Evolutionary conservation across 2,113 vertebrate genomes (phyloP).

Genomic region (Dicrurus megarhynchus): DNA sequence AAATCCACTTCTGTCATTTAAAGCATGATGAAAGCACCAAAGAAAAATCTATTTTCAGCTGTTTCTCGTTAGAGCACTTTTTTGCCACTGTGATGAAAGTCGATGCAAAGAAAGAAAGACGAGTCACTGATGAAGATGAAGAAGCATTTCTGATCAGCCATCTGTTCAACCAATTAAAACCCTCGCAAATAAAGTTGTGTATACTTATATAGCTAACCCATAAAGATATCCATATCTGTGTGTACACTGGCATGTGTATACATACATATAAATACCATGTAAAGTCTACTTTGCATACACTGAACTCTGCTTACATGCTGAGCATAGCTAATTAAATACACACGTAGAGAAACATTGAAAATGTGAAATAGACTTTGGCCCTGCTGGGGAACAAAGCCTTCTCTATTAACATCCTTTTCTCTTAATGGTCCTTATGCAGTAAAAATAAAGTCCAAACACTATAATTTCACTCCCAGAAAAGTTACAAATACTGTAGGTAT

Average conservation of each 20-base stretch:
- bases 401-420: constrained; percentile 61
- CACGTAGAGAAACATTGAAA: not conserved
- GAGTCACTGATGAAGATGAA: constrained; percentile 72
- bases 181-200: constrained; percentile 14
- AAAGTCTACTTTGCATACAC: not conserved
- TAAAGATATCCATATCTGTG: constrained; percentile 30
- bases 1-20: constrained; percentile 73
- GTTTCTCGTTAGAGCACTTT: constrained; percentile 72
- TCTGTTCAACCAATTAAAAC: constrained; percentile 65
- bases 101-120: constrained; percentile 70
- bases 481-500: constrained; percentile 80
- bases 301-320: not conserved
- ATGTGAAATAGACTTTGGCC: constrained; percentile 13
- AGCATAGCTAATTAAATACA: constrained; percentile 31
- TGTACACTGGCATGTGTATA: not conserved
- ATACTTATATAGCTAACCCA: not conserved
- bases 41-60: constrained; percentile 71
- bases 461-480: constrained; percentile 74
- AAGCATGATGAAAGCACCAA: constrained; percentile 71
- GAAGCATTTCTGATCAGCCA: constrained; percentile 64
- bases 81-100: constrained; percentile 62
- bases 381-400: constrained; percentile 65
- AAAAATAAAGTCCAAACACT: constrained; percentile 80
- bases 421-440: constrained; percentile 67
- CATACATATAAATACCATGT: not conserved